Base-by-base conservation (phyloP, 2,888 invertebrate genomes). In the Microdon myrmicae region DNA sequence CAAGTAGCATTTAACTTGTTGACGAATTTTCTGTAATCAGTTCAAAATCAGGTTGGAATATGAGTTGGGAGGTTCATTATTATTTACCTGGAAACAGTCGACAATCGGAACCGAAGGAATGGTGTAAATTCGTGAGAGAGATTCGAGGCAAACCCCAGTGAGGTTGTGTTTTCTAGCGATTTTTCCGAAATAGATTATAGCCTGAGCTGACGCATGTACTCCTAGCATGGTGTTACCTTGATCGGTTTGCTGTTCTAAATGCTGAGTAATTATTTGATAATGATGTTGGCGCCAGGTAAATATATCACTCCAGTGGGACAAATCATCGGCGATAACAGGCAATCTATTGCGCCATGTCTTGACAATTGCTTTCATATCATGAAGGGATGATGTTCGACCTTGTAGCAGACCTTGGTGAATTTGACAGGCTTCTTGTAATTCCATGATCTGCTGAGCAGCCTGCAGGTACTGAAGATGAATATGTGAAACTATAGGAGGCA, bases 281-380 rank as follows among this genome's bases (percentile, higher is more conserved):
- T 97, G 96, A 79, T 96, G 96, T 73, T 97, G 96, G 0, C 97
- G 83, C 98, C 97, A 98, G 1, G 94, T 93, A 79, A 97, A 96
- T 51, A 98, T 94, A 73, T 98, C 96, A 73, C 94, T 94, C 97
- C 98, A 98, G 81, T 98, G 97, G 8, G 94, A 93, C 45, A 98
- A 83, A 79, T 96, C 94, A 79, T 98, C 98, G 1, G 94, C 93
- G 61, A 97, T 93, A 19, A 96, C 94, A 0, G 97, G 97, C 71
- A 97, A 82, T 1, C 97, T 88, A 81, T 98, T 97, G 70, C 96
- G 87, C 99, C 99, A 99, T 0, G 97, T 98, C 81, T 99, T 99
- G 25, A 98, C 95, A 67, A 96, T 96, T 3, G 96, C 95, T 78
- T 97, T 98, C 93, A 99, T 96, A 77, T 99, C 98, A 78, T 96